These are phyloP conservation scores for Acromyrmex echinatior DNA, from an alignment of 1,140 invertebrate species.

Conservation along the genomic window DNA sequence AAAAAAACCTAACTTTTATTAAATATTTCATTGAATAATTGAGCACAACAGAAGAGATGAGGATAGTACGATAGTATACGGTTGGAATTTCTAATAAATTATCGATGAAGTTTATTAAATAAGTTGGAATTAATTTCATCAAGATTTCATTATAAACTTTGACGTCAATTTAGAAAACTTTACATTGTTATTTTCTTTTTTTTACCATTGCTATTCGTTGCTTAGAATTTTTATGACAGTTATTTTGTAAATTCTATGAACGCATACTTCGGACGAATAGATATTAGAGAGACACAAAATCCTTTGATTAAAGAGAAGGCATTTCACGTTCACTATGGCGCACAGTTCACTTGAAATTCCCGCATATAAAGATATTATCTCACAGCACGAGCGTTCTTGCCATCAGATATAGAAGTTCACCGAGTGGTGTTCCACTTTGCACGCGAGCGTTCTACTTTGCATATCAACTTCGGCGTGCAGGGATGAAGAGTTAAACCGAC, in stretches of 20 bases:
- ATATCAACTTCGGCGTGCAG: constrained; percentile 56
- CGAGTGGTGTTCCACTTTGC: constrained; percentile 63
- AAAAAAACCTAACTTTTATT: not conserved
- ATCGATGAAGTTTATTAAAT: not conserved
- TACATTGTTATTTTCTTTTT: not conserved
- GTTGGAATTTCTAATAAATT: not conserved
- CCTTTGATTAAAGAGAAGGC: constrained; percentile 25
- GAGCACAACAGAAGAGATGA: not conserved
- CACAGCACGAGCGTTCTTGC: constrained; percentile 60
- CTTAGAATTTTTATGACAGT: not conserved
- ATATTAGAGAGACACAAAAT: constrained; percentile 40
- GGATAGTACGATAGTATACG: not conserved
- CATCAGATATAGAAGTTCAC: constrained; percentile 63
- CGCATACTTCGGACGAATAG: not conserved
- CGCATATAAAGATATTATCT: constrained; percentile 64
- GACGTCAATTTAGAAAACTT: not conserved
- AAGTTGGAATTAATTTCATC: not conserved
- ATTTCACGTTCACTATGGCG: constrained; percentile 14
- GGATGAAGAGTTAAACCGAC: constrained; percentile 59
- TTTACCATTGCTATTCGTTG: not conserved
- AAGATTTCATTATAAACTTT: not conserved
- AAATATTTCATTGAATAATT: constrained; percentile 10
- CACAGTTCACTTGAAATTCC: constrained; percentile 61
- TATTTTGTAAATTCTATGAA: not conserved
- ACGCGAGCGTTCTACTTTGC: constrained; percentile 65